Conservation (phyloP, 2,113 vertebrate species). For the Marmota flaviventris region DNA sequence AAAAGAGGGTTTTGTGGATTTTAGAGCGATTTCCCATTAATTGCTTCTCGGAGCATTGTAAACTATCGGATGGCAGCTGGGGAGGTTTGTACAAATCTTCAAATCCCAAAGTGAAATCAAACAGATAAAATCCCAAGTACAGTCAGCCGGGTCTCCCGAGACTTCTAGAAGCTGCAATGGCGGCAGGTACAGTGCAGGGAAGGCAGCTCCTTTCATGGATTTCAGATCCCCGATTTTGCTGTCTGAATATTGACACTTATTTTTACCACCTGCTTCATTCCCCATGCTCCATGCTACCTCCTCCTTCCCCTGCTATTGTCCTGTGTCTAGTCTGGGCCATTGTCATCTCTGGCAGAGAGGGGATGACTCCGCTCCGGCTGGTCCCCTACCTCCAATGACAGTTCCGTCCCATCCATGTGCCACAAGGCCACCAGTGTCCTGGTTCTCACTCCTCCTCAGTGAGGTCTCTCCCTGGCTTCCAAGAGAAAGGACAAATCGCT, state of each 20-base stretch:
- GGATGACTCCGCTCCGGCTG: not conserved
- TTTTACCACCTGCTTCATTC: not conserved
- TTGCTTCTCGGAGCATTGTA: not conserved
- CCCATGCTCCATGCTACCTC: no score
- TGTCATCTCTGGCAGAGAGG: not conserved
- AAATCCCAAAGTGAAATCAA: conserved; percentile 39
- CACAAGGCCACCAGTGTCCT: no score
- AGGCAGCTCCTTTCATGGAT: not conserved
- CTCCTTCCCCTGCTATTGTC: rapidly evolving
- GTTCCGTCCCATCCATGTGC: not conserved
- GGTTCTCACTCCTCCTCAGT: rapidly evolving
- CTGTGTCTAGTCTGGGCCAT: not conserved
- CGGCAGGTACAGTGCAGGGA: not conserved
- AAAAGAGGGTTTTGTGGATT: conserved; percentile 35
- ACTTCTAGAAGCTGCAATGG: not conserved
- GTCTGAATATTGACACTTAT: not conserved
- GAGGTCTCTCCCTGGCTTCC: not conserved
- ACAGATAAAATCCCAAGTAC: not conserved
- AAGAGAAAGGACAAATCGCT: not conserved
- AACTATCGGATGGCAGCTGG: conserved; percentile 20
- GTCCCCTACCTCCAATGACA: not conserved
- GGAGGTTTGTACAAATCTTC: conserved; percentile 48
- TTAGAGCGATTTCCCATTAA: conserved; percentile 56
- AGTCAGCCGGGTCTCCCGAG: not conserved
- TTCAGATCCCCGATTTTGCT: not conserved